phyloP scores from a whole-genome alignment of 1,140 invertebrate species.

The Liolophura sinensis region DNA sequence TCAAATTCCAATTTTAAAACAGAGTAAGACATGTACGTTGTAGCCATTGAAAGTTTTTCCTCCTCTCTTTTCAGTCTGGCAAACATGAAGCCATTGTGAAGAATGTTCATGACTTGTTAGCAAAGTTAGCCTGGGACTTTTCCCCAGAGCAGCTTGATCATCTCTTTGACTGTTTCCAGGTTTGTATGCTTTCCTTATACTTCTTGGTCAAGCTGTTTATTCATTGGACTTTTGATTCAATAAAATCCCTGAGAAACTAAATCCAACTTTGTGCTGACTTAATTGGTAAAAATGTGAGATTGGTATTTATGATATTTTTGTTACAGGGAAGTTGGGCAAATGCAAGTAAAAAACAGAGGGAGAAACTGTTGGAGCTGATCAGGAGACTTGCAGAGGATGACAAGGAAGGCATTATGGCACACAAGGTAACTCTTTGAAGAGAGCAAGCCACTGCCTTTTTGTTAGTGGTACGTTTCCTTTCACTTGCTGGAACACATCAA shows the following conservation, averaged over 20 bases:
- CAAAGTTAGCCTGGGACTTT: slow-evolving; percentile 98
- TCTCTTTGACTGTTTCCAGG: slow-evolving; percentile 96
- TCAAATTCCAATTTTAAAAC: too few relatives aligned
- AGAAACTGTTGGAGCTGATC: slow-evolving; percentile 94
- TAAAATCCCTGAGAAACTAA: too few relatives aligned
- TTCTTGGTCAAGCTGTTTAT: not conserved
- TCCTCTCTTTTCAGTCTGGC: slow-evolving; percentile 44
- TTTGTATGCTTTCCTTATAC: slow-evolving; percentile 49
- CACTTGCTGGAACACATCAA: too few relatives aligned
- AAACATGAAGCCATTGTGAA: slow-evolving; percentile 60
- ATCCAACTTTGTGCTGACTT: too few relatives aligned
- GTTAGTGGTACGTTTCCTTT: too few relatives aligned
- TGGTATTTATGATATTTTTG: not conserved
- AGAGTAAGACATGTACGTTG: too few relatives aligned
- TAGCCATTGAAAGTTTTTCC: slow-evolving; percentile 8
- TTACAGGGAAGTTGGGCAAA: slow-evolving; percentile 89
- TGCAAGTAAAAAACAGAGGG: slow-evolving; percentile 93
- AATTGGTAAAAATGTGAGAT: too few relatives aligned
- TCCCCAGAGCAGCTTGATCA: slow-evolving; percentile 96
- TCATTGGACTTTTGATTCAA: not conserved
- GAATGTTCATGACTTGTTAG: slow-evolving; percentile 94
- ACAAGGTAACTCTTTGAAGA: slow-evolving; percentile 72
- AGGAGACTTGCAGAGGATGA: slow-evolving; percentile 94
- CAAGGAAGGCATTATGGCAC: slow-evolving; percentile 98
- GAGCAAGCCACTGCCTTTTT: not conserved